phyloP scores from a whole-genome alignment of 2,888 invertebrate genomes.

The Invenusta paracnida region DNA sequence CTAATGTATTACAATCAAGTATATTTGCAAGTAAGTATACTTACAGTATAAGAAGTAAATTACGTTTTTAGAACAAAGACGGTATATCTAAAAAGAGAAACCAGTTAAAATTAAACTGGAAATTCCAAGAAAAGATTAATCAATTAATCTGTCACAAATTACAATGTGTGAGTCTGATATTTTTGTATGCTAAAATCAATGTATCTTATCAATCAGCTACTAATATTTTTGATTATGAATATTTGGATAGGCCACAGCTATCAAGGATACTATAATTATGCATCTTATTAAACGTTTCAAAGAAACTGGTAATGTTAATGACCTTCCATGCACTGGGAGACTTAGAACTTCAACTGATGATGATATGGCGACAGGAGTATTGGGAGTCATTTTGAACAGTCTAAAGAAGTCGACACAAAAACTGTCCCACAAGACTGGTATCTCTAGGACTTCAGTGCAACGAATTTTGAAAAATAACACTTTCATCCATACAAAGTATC shows the following conservation, averaged over 20 bases:
- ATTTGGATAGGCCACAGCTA: conserved; percentile 9
- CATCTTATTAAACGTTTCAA: conserved; percentile 7
- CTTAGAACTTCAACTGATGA: conserved; percentile 23
- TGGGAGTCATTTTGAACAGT: not conserved
- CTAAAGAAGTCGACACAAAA: conserved; percentile 8
- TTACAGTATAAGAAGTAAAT: no score
- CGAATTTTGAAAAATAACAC: not conserved
- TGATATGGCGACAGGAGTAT: conserved; percentile 7
- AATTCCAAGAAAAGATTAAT: no score
- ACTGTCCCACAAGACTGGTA: conserved; percentile 1
- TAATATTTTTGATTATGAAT: not conserved
- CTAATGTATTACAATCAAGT: no score
- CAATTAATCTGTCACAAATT: no score
- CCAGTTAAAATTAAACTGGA: no score
- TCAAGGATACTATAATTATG: conserved; percentile 9
- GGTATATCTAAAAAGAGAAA: no score
- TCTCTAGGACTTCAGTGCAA: not conserved
- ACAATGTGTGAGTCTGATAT: not conserved
- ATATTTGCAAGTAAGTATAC: no score
- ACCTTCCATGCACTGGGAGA: conserved; percentile 8
- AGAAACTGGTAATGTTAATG: not conserved
- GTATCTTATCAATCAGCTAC: conserved; percentile 6
- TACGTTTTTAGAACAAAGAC: no score
- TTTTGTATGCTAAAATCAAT: conserved; percentile 8
- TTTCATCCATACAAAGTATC: not conserved